phyloP scores from a whole-genome alignment of 92 coral and sea anemone genomes.

The Parazoanthus darwini region DNA sequence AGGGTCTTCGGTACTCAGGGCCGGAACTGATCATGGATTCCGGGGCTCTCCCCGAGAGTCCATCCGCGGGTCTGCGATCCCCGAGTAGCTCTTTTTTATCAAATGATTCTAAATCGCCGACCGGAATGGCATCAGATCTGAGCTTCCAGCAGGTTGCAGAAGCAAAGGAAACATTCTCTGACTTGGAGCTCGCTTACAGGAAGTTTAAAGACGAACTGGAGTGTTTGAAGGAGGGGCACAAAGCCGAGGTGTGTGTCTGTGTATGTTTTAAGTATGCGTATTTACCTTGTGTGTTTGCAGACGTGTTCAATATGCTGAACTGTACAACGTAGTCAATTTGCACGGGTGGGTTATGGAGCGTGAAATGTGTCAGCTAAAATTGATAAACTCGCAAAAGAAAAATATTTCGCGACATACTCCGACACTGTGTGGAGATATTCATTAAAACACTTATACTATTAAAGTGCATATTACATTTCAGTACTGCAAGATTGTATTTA shows the following conservation, averaged over 20 bases:
- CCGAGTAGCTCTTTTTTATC: not conserved
- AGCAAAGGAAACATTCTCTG: slow-evolving; percentile 57
- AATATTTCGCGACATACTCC: too few relatives aligned
- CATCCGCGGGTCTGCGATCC: not conserved
- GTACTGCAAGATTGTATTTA: not conserved
- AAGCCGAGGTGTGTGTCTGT: slow-evolving; percentile 52
- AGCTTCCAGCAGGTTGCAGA: slow-evolving; percentile 50
- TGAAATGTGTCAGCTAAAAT: too few relatives aligned
- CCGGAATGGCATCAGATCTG: slow-evolving; percentile 27
- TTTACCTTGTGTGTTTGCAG: not conserved
- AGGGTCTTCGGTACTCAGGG: not conserved
- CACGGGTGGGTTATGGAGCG: not conserved
- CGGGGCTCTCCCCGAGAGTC: not conserved
- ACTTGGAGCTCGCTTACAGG: slow-evolving; percentile 54
- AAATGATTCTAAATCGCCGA: not conserved
- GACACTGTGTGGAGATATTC: not conserved
- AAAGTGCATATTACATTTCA: not conserved
- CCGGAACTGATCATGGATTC: not conserved
- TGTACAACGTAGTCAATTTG: too few relatives aligned
- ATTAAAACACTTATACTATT: not conserved
- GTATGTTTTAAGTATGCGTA: not conserved
- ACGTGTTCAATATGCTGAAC: not conserved
- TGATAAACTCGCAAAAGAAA: not conserved
- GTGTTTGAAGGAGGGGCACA: slow-evolving; percentile 47
- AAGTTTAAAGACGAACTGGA: slow-evolving; percentile 55